Percentiles rank a stretch among this genome's conserved stretches.
phyloP scores from a whole-genome alignment of 1,140 invertebrate species.

The Glossosoma conforme region DNA sequence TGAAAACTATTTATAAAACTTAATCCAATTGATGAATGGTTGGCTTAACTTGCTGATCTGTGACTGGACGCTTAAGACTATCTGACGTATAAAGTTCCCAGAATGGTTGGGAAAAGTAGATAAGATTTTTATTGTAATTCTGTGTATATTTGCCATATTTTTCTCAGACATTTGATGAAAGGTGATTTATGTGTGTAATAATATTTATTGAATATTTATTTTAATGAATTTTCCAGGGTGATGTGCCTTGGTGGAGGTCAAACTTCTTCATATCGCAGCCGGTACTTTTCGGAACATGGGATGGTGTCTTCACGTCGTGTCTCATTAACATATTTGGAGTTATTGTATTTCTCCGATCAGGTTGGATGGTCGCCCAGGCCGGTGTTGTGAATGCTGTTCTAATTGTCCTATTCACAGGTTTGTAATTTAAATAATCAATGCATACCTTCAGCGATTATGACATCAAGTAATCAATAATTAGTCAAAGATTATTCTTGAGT shows the following conservation, averaged over 20 bases:
- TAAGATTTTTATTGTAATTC: too few species aligned
- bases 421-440: neutral
- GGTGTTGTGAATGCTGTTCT: slow-evolving; percentile 83
- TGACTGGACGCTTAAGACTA: neutral
- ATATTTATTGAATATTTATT: neutral
- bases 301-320: slow-evolving; percentile 91
- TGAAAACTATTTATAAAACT: too few species aligned
- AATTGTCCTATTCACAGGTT: slow-evolving; percentile 82
- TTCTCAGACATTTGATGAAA: too few species aligned
- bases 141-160: too few species aligned
- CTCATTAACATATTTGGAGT: slow-evolving; percentile 97
- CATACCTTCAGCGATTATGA: neutral
- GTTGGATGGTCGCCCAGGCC: slow-evolving; percentile 95
- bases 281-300: slow-evolving; percentile 95
- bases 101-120: too few species aligned
- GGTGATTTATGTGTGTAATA: too few species aligned
- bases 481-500: too few species aligned
- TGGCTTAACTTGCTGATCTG: too few species aligned
- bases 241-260: slow-evolving; percentile 86
- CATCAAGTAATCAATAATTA: too few species aligned
- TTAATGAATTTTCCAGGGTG: slow-evolving; percentile 52
- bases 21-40: too few species aligned
- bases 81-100: neutral
- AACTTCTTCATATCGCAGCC: slow-evolving; percentile 92
- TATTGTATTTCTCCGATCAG: slow-evolving; percentile 91